Conservation (phyloP, 2,113 vertebrate genomes). For the Chloropsis cyanopogon region DNA sequence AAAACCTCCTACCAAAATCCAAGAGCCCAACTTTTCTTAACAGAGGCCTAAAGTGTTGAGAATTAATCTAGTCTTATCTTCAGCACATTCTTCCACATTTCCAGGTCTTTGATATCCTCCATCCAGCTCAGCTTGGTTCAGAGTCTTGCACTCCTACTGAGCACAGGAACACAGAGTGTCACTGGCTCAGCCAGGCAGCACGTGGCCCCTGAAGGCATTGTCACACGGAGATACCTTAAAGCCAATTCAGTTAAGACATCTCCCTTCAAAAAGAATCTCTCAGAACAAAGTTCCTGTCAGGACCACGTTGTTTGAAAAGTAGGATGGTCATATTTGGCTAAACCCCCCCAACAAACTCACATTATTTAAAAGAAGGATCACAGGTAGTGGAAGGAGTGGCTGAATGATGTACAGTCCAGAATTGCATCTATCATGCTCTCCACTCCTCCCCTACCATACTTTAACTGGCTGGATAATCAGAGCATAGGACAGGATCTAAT, state of each 20-base stretch:
- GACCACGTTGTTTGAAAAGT: not conserved
- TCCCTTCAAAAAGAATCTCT: not conserved
- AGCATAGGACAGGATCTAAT: not conserved
- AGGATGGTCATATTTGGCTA: not conserved
- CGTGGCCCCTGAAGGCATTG: not conserved
- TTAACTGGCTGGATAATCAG: not conserved
- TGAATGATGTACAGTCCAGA: not conserved
- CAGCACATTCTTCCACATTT: not conserved
- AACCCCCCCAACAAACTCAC: not conserved
- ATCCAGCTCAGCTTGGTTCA: not conserved
- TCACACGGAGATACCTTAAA: not conserved
- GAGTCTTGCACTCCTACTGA: not conserved
- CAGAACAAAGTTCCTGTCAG: not conserved
- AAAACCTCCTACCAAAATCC: fast-evolving
- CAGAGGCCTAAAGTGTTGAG: not conserved
- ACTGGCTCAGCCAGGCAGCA: not conserved
- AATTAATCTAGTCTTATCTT: not conserved
- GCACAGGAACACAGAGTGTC: not conserved
- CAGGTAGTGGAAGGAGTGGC: not conserved
- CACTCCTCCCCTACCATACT: not conserved
- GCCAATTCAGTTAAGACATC: not conserved
- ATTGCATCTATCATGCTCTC: not conserved
- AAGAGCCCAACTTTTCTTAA: not conserved
- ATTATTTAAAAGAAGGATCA: not conserved
- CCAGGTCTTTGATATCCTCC: not conserved